Base-by-base conservation (phyloP, 1,140 invertebrate genomes). In the Drosophila carrolli region DNA sequence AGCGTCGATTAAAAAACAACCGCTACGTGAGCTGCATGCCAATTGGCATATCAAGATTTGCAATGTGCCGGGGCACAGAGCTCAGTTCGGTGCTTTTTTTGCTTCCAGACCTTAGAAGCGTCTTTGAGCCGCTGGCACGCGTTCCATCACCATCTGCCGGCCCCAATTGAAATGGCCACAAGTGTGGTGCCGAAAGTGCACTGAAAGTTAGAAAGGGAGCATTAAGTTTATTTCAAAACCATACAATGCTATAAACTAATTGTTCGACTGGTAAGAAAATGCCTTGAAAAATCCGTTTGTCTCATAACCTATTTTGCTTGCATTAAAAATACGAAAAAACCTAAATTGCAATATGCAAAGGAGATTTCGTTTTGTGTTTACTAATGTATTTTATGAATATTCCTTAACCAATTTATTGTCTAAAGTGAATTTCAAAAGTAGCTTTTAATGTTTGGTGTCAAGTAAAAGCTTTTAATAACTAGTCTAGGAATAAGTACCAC, bases 111-210 rank as follows among this genome's bases (percentile, higher is more conserved):
- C 65, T 83, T 82, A 82, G 80, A 82, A 75, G 56, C 75, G 62
- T 83, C 61, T 63, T 53, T 74, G 71, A 58, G 53, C 40, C 61
- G 53, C 48, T 79, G 83, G 79, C 83, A 86, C 83, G 79, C 76
- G 83, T 72, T 72, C 46, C 74, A 55, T 53, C 37, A 71, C 41
- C 63, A 55, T 53, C 40, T 72, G 44, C 37, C 67, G 53, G 37
- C 46, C 16, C 6, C 58, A 71, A 46, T 62, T 70, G 72, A 61
- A 56, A 51, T 67, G 47, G 47, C 43, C 38, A 65, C 23, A 29
- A 50, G 43, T 23, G 44, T 23, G 4, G 10, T 23, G 44, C 19
- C 27, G 23, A 29, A n/a, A 46, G 44, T 67, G 37, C 66, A 46
- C 61, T 54, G 47, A 13, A 13, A 53, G 4, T 37, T 46, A 11